Evolutionary conservation across 2,888 invertebrate species (phyloP), one percentile per base, ranked within the genome.

Genomic region (Torymus tubicola): DNA sequence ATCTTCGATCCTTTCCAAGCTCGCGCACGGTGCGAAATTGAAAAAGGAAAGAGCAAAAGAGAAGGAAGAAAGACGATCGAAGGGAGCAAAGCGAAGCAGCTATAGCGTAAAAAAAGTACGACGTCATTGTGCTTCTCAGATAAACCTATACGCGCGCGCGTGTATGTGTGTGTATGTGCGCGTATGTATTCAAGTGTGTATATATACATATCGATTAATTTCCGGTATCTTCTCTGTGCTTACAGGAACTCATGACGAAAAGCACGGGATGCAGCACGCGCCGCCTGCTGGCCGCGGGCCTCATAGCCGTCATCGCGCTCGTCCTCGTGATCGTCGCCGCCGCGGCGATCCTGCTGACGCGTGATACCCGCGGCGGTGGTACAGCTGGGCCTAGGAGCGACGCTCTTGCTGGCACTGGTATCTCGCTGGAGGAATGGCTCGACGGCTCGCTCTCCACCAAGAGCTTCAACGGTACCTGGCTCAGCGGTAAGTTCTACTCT

Each of bases 391-490:
- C 86, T 31, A 84, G 84, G 65, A 80, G 86, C 14, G 75, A 83
- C 31, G 86, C 86, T 61, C 69, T 87, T 69, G 81, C 90, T 84
- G 84, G 91, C 82, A 53, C 87, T 55, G 88, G 91, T 1, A 92
- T 95, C 84, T 92, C 92, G 74, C 92, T 97, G 81, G 95, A 95
- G 81, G 96, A 96, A 85, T 93, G 96, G 85, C 93, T 97, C 18
- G 92, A 92, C 57, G 95, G 96, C 67, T 93, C 92, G 81, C 93
- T 94, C 82, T 91, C 93, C 14, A 92, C 96, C 0, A 92, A 92
- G 81, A 92, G 93, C 61, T 96, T 96, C 90, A 96, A 96, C 90
- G 96, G 95, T 73, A 94, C 95, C 67, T 97, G 97, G 96, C 92
- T 96, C 78, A 93, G 95, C 89, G 96, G 96, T 96, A 91, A 90